A percentile compares a stretch with the other conserved stretches of the same genome.
These are phyloP conservation scores for Ophion costatus DNA, from an alignment of 2,888 invertebrate genomes.

Conservation along the genomic window DNA sequence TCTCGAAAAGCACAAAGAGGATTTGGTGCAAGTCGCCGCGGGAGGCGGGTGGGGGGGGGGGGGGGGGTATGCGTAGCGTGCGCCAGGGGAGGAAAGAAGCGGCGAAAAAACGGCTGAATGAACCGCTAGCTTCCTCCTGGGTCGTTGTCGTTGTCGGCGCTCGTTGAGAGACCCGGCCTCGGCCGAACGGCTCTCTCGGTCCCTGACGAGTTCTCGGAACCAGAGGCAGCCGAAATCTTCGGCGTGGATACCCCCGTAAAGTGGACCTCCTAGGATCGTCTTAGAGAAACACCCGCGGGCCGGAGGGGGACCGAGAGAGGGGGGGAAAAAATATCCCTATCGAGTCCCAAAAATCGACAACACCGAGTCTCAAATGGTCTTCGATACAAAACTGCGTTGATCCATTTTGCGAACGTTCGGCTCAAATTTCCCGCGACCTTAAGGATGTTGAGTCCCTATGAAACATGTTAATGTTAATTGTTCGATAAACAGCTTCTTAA, in stretches of 20 bases:
- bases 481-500: too few relatives aligned
- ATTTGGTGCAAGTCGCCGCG: neutral
- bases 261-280: constrained; percentile 50
- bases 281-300: neutral
- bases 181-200: constrained; percentile 56
- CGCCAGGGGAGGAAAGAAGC: neutral
- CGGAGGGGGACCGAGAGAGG: neutral
- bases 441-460: too few relatives aligned
- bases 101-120: constrained; percentile 28
- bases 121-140: constrained; percentile 37
- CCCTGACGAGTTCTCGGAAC: constrained; percentile 69
- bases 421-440: too few relatives aligned
- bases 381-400: too few relatives aligned
- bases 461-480: too few relatives aligned
- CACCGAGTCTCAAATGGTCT: too few relatives aligned
- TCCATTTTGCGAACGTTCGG: too few relatives aligned
- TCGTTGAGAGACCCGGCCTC: constrained; percentile 27
- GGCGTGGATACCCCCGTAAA: constrained; percentile 25
- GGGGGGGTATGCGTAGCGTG: neutral
- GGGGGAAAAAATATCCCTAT: neutral
- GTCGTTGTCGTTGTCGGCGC: constrained; percentile 26
- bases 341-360: too few relatives aligned
- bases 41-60: too few relatives aligned
- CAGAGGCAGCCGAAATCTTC: constrained; percentile 60
- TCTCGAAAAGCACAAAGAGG: constrained; percentile 41